A percentile compares a stretch with the other conserved stretches of the same genome.
Evolutionary conservation across 2,113 vertebrate genomes (phyloP).

Genomic region (Bucco capensis): DNA sequence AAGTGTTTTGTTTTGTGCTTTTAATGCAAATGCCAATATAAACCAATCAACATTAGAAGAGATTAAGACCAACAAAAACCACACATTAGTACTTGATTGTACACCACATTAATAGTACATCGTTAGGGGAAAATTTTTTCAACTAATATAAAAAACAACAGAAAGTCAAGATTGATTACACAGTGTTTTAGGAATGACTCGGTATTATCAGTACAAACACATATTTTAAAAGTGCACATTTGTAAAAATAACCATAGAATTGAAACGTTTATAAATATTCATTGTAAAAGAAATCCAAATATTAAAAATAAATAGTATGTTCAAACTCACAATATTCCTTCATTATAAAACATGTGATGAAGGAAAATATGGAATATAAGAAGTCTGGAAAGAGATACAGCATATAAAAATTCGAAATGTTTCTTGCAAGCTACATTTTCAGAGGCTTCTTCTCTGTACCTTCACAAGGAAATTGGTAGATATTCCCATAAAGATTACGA

Average conservation of each 20-base stretch:
- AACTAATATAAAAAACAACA: background rate
- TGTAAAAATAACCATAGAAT: slow-evolving; percentile 37
- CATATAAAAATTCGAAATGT: background rate
- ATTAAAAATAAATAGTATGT: slow-evolving; percentile 61
- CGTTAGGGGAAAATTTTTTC: background rate
- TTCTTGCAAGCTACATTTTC: slow-evolving; percentile 49
- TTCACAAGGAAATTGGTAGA: slow-evolving; percentile 53
- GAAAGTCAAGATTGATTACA: background rate
- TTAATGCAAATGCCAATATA: slow-evolving; percentile 51
- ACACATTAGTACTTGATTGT: background rate
- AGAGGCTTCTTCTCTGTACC: slow-evolving; percentile 50
- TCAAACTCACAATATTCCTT: slow-evolving; percentile 43
- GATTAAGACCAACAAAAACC: background rate
- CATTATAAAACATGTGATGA: slow-evolving; percentile 43
- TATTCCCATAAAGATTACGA: slow-evolving; percentile 67
- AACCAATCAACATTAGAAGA: slow-evolving; percentile 35
- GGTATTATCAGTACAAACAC: slow-evolving; percentile 13
- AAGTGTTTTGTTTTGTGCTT: background rate
- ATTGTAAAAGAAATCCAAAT: slow-evolving; percentile 61
- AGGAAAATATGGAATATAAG: slow-evolving; percentile 37
- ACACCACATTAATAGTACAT: background rate
- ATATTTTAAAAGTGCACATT: slow-evolving; percentile 35
- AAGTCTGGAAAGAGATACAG: slow-evolving; percentile 24
- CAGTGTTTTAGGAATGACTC: slow-evolving; percentile 22
- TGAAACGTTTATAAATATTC: slow-evolving; percentile 68